phyloP scores from a whole-genome alignment of 2,888 invertebrate species.

The Bombylius major region DNA sequence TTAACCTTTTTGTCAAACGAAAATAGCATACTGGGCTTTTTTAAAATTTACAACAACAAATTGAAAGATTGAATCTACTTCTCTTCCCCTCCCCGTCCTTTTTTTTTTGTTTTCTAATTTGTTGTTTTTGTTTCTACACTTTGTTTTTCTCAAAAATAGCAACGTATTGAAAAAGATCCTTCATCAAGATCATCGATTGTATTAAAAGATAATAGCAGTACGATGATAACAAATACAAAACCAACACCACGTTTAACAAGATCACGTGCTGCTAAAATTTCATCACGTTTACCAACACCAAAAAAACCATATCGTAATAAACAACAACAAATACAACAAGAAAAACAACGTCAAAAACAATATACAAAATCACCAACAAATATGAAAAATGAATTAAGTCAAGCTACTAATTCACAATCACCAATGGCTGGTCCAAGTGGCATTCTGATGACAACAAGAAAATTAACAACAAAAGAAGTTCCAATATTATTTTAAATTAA shows the following conservation, averaged over 20 bases:
- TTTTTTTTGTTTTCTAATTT: no score
- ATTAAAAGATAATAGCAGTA: background rate
- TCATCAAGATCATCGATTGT: constrained; percentile 12
- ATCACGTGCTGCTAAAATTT: background rate
- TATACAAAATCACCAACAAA: constrained; percentile 10
- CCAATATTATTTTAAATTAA: constrained; percentile 23
- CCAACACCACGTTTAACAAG: constrained; percentile 7
- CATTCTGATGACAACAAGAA: constrained; percentile 10
- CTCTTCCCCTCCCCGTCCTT: no score
- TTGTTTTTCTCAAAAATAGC: constrained; percentile 4
- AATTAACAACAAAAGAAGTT: constrained; percentile 26
- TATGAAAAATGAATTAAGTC: background rate
- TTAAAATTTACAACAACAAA: no score
- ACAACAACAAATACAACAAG: constrained; percentile 11
- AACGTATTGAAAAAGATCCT: constrained; percentile 12
- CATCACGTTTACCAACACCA: constrained; percentile 15
- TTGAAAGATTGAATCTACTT: no score
- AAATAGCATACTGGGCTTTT: no score
- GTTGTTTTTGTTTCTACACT: constrained; percentile 4
- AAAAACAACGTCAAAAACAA: constrained; percentile 13
- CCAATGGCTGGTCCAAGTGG: constrained; percentile 11
- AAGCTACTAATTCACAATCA: constrained; percentile 14
- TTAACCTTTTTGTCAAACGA: no score
- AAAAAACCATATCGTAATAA: constrained; percentile 1
- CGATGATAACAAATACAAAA: no score